A percentile compares a stretch with the other conserved stretches of the same genome.
Evolutionary conservation across 2,888 invertebrate genomes (phyloP).

Genomic region (Cenopis cana): DNA sequence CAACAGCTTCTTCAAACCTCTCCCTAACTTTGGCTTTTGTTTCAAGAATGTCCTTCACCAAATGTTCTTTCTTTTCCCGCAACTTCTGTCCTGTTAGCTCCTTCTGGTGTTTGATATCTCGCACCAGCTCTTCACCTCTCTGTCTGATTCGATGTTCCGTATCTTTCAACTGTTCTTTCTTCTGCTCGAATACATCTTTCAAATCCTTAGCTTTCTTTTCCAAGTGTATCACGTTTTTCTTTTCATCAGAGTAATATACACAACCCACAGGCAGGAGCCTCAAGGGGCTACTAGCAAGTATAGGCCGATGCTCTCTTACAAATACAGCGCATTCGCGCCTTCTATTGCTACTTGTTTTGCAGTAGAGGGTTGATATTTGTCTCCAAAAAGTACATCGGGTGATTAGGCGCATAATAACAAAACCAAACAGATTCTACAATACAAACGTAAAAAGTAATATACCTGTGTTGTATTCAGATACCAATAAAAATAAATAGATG

Average conservation of each 20-base stretch:
- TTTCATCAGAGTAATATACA: constrained; percentile 70
- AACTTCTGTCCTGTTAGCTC: constrained; percentile 74
- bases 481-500: constrained; percentile 23
- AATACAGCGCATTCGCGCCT: constrained; percentile 53
- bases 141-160: constrained; percentile 83
- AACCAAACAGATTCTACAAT: constrained; percentile 7
- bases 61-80: constrained; percentile 85
- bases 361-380: constrained; percentile 56
- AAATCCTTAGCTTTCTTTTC: constrained; percentile 80
- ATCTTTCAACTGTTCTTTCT: constrained; percentile 85
- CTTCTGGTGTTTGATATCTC: constrained; percentile 76
- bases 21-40: constrained; percentile 89
- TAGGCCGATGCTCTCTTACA: constrained; percentile 54
- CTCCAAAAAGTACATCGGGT: constrained; percentile 58
- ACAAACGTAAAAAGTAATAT: constrained; percentile 10
- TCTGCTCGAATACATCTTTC: constrained; percentile 86
- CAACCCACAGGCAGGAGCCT: constrained; percentile 59
- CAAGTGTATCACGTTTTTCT: constrained; percentile 71
- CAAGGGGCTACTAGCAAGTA: constrained; percentile 52
- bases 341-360: constrained; percentile 49
- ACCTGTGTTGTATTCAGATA: constrained; percentile 6
- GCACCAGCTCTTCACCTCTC: constrained; percentile 74
- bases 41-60: constrained; percentile 89
- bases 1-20: constrained; percentile 90
- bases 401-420: constrained; percentile 63